phyloP scores from a whole-genome alignment of 1,140 invertebrate species.

The Leptopilina clavipes region DNA sequence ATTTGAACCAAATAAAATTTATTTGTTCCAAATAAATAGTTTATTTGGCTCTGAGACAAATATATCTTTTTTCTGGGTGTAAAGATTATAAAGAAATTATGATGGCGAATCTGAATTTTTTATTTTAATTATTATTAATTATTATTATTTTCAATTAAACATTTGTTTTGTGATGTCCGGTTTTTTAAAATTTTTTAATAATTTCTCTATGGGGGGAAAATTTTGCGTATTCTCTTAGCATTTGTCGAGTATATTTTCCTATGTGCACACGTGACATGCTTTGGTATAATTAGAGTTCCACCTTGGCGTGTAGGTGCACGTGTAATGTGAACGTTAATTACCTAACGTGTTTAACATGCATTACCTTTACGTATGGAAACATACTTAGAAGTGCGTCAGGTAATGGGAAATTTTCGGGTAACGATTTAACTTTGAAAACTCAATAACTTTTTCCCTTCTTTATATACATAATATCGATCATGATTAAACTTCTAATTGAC shows the following conservation, averaged over 20 bases:
- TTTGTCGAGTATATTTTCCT: conserved; percentile 8
- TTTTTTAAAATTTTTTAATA: too few relatives aligned
- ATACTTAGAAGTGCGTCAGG: conserved; percentile 10
- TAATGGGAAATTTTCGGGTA: conserved; percentile 3
- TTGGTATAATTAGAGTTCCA: conserved; percentile 13
- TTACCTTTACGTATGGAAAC: conserved; percentile 10
- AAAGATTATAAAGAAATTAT: too few relatives aligned
- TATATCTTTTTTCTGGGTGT: too few relatives aligned
- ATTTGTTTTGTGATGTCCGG: too few relatives aligned
- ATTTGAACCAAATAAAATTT: too few relatives aligned
- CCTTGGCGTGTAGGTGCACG: conserved; percentile 3
- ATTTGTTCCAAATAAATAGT: too few relatives aligned
- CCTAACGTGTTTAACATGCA: conserved; percentile 19
- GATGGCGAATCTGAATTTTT: too few relatives aligned
- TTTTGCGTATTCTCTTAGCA: conserved; percentile 4
- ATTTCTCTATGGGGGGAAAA: background rate
- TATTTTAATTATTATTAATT: too few relatives aligned
- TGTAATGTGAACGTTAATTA: conserved; percentile 16
- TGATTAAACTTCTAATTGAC: background rate
- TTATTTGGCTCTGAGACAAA: too few relatives aligned
- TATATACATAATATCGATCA: background rate
- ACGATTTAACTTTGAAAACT: conserved; percentile 16
- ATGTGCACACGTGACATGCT: conserved; percentile 18
- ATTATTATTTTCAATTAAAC: too few relatives aligned
- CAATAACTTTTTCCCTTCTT: background rate